Conservation (phyloP, 2,888 invertebrate genomes). For the Peribatodes rhomboidaria region DNA sequence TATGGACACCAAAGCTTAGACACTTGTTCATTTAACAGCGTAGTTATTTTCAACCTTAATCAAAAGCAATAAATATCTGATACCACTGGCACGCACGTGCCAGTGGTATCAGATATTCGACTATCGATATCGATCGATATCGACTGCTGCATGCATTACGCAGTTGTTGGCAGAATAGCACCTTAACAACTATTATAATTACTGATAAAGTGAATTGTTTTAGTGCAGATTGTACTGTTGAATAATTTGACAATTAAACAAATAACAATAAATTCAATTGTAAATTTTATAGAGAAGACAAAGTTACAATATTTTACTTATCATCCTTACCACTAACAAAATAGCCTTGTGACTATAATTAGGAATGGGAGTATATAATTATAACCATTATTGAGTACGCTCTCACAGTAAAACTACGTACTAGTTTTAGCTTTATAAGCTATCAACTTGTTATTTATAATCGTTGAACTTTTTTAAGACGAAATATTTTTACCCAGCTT, state of each 20-base stretch:
- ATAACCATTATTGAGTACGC: background rate
- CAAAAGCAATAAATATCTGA: too few species aligned
- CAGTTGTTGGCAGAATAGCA: background rate
- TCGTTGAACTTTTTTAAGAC: conserved; percentile 16
- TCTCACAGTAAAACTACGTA: conserved; percentile 7
- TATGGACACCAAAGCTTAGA: too few species aligned
- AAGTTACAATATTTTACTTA: conserved; percentile 7
- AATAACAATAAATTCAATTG: conserved; percentile 9
- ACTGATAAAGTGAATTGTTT: conserved; percentile 9
- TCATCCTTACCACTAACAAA: conserved; percentile 9
- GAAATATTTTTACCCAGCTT: background rate
- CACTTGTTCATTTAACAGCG: too few species aligned
- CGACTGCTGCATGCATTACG: background rate
- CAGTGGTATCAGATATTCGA: too few species aligned
- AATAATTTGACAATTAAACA: conserved; percentile 19
- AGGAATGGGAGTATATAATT: conserved; percentile 22
- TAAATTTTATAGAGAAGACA: conserved; percentile 13
- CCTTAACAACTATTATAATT: conserved; percentile 6
- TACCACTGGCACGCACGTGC: too few species aligned
- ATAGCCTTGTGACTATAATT: conserved; percentile 13
- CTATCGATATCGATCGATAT: too few species aligned
- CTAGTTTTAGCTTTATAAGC: conserved; percentile 28
- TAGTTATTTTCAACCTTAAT: too few species aligned
- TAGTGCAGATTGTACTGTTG: conserved; percentile 29
- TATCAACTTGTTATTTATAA: conserved; percentile 12